Conservation (phyloP, 2,797 vertebrate species). For the Babyrousa celebensis region DNA sequence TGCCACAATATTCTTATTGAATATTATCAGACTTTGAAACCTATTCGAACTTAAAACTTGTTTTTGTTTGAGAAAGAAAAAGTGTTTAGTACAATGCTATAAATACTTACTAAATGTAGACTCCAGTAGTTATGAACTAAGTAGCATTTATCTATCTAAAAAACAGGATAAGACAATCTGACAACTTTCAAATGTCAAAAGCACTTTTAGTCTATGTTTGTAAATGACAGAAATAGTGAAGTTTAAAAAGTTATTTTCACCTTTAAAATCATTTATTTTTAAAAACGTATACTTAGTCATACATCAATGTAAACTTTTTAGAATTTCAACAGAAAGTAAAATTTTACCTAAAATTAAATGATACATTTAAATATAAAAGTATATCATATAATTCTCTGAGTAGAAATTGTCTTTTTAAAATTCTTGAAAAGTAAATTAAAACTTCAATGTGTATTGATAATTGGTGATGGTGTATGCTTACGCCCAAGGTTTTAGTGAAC, state of each 20-base stretch:
- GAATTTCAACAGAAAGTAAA: slow-evolving; percentile 4
- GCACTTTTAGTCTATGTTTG: not conserved
- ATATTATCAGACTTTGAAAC: not conserved
- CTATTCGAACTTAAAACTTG: not conserved
- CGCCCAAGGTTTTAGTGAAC: not conserved
- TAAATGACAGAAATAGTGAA: slow-evolving; percentile 29
- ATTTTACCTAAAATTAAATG: slow-evolving; percentile 46
- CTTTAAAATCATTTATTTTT: slow-evolving; percentile 14
- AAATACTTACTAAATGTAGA: not conserved
- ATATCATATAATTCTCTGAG: not conserved
- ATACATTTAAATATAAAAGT: not conserved
- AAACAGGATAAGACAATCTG: not conserved
- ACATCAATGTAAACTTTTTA: not conserved
- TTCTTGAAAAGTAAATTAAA: not conserved
- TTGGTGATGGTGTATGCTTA: not conserved
- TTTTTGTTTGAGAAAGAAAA: not conserved
- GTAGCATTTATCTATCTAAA: not conserved
- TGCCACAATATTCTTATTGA: not conserved
- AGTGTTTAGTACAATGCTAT: not conserved
- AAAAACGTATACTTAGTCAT: slow-evolving; percentile 3
- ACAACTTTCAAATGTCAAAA: slow-evolving; percentile 62
- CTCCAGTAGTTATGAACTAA: not conserved
- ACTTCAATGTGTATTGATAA: not conserved
- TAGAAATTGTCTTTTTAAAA: slow-evolving; percentile 23
- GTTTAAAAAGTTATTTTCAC: slow-evolving; percentile 33